Conservation (phyloP, 2,113 vertebrate genomes). For the Ardeotis arabs region DNA sequence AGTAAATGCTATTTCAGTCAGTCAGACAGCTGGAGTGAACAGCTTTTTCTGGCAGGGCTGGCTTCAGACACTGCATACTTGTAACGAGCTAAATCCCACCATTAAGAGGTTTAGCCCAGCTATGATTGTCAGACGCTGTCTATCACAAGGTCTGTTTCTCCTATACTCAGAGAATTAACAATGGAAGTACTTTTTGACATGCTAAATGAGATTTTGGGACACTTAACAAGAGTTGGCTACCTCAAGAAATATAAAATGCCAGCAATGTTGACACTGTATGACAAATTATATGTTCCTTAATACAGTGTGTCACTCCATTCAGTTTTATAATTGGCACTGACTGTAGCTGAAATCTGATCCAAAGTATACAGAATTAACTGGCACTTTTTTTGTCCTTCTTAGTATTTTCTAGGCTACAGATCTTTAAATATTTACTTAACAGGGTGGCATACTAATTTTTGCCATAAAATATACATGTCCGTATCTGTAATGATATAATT, state of each 20-base stretch:
- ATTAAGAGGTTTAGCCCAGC: not conserved
- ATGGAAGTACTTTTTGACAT: slow-evolving; percentile 31
- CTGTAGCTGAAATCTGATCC: slow-evolving; percentile 46
- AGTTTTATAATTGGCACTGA: slow-evolving; percentile 55
- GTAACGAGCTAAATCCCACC: slow-evolving; percentile 14
- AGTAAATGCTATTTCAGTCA: not conserved
- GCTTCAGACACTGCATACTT: not conserved
- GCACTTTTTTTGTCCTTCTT: slow-evolving; percentile 33
- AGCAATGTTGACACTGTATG: slow-evolving; percentile 45
- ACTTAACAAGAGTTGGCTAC: slow-evolving; percentile 36
- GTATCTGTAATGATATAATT: not conserved
- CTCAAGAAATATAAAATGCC: slow-evolving; percentile 48
- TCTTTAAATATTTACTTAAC: slow-evolving; percentile 46
- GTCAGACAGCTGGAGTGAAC: not conserved
- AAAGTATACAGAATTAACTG: slow-evolving; percentile 50
- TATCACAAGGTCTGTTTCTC: slow-evolving; percentile 3
- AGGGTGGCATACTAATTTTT: not conserved
- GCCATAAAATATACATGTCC: not conserved
- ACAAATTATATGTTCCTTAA: slow-evolving; percentile 56
- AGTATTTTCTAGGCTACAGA: slow-evolving; percentile 11
- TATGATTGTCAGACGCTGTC: slow-evolving; percentile 28
- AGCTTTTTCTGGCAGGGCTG: not conserved
- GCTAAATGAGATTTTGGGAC: slow-evolving; percentile 35
- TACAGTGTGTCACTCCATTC: slow-evolving; percentile 53
- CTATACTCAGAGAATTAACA: slow-evolving; percentile 23